These are phyloP conservation scores for Sternotherus odoratus DNA, from an alignment of 2,797 vertebrate species.

Conservation along the genomic window DNA sequence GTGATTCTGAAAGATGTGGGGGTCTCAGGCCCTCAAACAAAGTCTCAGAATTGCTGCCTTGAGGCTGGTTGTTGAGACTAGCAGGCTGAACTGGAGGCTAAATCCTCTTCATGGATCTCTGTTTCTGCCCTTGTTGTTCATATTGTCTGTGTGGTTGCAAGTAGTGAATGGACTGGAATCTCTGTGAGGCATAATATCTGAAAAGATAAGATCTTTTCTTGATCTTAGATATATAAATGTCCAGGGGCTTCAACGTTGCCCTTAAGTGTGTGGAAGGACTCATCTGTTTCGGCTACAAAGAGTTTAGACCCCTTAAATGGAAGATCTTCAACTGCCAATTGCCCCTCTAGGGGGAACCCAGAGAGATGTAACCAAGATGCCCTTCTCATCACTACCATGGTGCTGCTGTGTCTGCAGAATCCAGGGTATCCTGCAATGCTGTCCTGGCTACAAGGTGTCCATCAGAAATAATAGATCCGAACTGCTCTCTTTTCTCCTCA, in stretches of 20 bases:
- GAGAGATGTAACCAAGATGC: background rate
- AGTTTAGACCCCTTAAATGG: background rate
- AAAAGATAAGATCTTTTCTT: too few relatives aligned
- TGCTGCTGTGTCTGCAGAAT: background rate
- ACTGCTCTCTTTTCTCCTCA: background rate
- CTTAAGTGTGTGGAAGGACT: background rate
- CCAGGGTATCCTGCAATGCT: background rate
- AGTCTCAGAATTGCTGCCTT: background rate
- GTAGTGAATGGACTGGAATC: too few relatives aligned
- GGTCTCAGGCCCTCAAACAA: background rate
- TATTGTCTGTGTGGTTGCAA: background rate
- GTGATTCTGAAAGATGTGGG: background rate
- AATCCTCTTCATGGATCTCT: background rate
- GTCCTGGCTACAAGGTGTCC: background rate
- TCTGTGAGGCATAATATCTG: background rate
- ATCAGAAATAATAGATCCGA: background rate
- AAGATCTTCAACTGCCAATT: background rate
- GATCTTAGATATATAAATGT: background rate
- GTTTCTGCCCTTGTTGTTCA: background rate
- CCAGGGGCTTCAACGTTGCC: too few relatives aligned
- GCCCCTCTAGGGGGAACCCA: background rate
- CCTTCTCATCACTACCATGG: background rate
- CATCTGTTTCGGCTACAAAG: background rate
- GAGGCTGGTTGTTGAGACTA: background rate
- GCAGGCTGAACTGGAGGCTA: background rate